These are phyloP conservation scores for Tragulus kanchil DNA, from an alignment of 2,113 vertebrate species.

Conservation along the genomic window DNA sequence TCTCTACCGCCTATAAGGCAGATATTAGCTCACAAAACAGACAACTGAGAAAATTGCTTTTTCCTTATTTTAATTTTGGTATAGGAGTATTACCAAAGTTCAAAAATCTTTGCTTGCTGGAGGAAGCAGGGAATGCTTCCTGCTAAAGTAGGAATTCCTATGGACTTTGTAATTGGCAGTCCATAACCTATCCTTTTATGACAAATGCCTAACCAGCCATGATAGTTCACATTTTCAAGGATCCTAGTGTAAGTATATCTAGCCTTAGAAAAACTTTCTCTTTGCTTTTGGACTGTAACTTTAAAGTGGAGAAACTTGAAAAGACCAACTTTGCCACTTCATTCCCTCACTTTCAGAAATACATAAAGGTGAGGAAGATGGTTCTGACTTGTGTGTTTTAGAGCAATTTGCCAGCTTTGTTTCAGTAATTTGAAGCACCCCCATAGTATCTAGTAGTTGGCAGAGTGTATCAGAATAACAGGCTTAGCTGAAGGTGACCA, in stretches of 20 bases:
- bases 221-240: not conserved
- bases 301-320: constrained; percentile 19
- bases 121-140: not conserved
- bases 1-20: not conserved
- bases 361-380: too few relatives aligned
- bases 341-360: constrained; percentile 39
- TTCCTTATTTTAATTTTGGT: not conserved
- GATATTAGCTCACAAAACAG: not conserved
- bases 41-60: not conserved
- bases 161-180: not conserved
- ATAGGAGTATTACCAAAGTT: not conserved
- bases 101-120: not conserved
- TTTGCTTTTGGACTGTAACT: not conserved
- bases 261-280: not conserved
- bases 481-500: constrained; percentile 63
- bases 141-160: not conserved
- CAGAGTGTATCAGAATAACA: constrained; percentile 34
- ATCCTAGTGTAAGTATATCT: not conserved
- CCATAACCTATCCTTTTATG: not conserved
- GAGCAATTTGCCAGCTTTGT: not conserved
- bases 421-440: constrained; percentile 2
- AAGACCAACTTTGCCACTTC: not conserved
- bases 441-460: not conserved
- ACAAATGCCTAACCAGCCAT: not conserved
- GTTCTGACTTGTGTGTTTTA: constrained; percentile 29